These are phyloP conservation scores for Emberiza fucata DNA, from an alignment of 2,113 vertebrate genomes.

Conservation along the genomic window DNA sequence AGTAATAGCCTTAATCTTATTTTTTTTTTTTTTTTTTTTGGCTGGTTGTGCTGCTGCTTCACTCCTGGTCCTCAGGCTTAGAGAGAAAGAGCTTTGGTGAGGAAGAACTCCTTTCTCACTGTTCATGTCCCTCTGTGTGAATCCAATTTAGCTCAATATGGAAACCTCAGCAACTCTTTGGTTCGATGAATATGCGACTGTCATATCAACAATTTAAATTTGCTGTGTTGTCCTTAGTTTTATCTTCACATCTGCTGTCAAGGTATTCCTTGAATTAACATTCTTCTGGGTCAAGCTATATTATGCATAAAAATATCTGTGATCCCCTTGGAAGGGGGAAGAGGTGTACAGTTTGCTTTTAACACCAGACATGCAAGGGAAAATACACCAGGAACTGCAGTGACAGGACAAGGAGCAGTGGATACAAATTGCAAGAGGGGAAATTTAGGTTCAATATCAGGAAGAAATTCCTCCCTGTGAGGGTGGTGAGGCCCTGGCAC, in stretches of 20 bases:
- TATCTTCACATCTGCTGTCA: neutral
- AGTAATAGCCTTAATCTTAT: neutral
- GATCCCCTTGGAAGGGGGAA: neutral
- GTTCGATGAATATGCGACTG: neutral
- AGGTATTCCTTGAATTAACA: neutral
- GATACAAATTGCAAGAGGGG: neutral
- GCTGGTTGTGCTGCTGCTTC: neutral
- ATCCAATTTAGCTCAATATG: neutral
- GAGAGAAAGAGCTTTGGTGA: neutral
- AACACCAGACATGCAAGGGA: neutral
- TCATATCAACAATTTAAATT: neutral
- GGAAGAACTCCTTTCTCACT: neutral
- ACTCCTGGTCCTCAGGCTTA: neutral
- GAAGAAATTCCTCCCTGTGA: neutral
- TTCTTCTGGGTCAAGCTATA: neutral
- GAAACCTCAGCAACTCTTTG: neutral
- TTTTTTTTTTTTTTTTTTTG: accelerated
- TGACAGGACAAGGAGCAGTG: neutral
- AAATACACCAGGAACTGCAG: neutral
- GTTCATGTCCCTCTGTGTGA: neutral
- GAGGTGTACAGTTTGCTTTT: neutral
- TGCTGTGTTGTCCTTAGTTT: neutral
- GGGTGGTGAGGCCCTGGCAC: accelerated
- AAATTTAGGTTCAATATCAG: neutral
- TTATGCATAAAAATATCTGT: neutral